Evolutionary conservation across 2,888 invertebrate genomes (phyloP), one percentile per base, ranked within the genome.

Genomic region (Drosophila mulleri): DNA sequence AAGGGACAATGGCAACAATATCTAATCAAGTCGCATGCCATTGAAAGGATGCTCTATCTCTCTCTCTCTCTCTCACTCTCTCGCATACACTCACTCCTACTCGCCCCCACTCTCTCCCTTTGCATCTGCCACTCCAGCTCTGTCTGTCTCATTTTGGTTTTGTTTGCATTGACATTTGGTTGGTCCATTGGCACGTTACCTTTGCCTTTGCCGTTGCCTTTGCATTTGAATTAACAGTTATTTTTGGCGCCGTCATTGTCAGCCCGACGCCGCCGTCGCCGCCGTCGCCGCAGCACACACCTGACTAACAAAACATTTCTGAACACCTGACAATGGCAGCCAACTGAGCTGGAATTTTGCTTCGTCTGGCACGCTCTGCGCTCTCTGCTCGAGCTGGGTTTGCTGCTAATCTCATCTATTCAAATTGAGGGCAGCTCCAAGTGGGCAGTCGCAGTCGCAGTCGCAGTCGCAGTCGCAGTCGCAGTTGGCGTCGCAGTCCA

Each of bases 191-290:
- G 82, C 87, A 87, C 87, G 87, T 90, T 89, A 72, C 78, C 78
- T 78, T 63, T 80, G 82, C 83, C 32, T 83, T 79, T 81, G 86
- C 87, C 78, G 72, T 63, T 80, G 82, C 83, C 32, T 83, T 79
- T 81, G 86, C 87, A 86, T 90, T 86, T 78, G 85, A 88, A 88
- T 88, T 88, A 88, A 89, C 89, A 86, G 88, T 86, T 86, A 83
- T 86, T 86, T 86, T 85, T 89, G 90, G 90, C 88, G 86, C 81
- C 72, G 71, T 65, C 64, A 70, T 48, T 47, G 47, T 11, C 62
- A 37, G 35, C 41, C 39, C 56, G 45, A 18, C 45, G 42, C 32
- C 32, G 2, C 32, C 32, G 32, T 9, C 32, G 29, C 29, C 29
- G 8, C 29, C 6, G 8, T 2, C 20, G 26, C 26, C 26, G 26